Percentiles rank a stretch among this genome's conserved stretches.
Conservation (phyloP, 2,888 invertebrate genomes). For the Opisthograptis luteolata region DNA sequence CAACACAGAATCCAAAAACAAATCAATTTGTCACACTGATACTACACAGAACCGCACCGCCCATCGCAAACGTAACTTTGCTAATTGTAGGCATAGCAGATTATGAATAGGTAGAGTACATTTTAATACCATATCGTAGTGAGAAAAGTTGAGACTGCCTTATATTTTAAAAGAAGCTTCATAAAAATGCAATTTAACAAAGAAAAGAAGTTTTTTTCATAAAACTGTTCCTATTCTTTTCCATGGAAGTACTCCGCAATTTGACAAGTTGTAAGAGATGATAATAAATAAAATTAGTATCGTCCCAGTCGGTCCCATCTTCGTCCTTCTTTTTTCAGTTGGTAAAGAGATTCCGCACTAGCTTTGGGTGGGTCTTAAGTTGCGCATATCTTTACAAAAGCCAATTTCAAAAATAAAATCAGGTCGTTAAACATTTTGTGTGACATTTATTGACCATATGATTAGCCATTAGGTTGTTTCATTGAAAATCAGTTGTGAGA, state of each 20-base stretch:
- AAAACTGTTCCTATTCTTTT: slow-evolving; percentile 11
- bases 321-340: slow-evolving; percentile 50
- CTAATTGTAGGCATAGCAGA: no score
- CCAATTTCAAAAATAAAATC: slow-evolving; percentile 7
- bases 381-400: slow-evolving; percentile 12
- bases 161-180: neutral
- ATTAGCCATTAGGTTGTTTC: slow-evolving; percentile 48
- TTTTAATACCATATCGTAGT: neutral
- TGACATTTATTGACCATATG: slow-evolving; percentile 54
- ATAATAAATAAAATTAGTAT: slow-evolving; percentile 81
- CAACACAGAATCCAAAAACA: slow-evolving; percentile 55
- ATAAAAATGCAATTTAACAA: neutral
- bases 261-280: slow-evolving; percentile 67
- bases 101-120: neutral
- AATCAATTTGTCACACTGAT: slow-evolving; percentile 63
- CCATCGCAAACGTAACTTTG: slow-evolving; percentile 47
- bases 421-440: slow-evolving; percentile 45
- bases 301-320: slow-evolving; percentile 25
- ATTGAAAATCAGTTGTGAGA: slow-evolving; percentile 37
- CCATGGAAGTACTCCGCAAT: slow-evolving; percentile 63
- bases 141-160: neutral
- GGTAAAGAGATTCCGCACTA: slow-evolving; percentile 53
- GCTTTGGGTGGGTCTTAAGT: slow-evolving; percentile 47
- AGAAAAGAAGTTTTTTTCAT: slow-evolving; percentile 2
- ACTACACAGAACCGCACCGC: slow-evolving; percentile 57